Evolutionary conservation across 2,888 invertebrate species (phyloP).

Genomic region (Noctua pronuba): DNA sequence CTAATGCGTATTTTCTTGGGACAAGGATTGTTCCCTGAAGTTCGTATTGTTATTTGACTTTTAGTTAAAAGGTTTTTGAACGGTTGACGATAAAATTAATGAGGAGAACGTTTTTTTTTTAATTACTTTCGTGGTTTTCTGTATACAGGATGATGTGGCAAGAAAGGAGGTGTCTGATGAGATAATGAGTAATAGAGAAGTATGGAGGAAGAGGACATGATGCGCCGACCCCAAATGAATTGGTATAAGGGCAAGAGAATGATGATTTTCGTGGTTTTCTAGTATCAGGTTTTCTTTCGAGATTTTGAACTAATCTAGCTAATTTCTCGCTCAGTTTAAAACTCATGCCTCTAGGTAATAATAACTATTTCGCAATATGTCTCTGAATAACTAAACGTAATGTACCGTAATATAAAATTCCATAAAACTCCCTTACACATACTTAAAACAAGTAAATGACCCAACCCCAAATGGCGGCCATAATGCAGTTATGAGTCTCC

Average conservation of each 20-base stretch:
- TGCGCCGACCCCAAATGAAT: too few relatives aligned
- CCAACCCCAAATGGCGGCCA: conserved; percentile 39
- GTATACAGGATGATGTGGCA: too few relatives aligned
- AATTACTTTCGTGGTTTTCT: background rate
- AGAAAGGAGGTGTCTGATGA: too few relatives aligned
- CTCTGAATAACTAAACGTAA: conserved; percentile 3
- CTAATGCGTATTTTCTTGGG: conserved; percentile 38
- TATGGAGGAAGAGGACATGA: too few relatives aligned
- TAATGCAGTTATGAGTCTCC: conserved; percentile 64
- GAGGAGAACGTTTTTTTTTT: background rate
- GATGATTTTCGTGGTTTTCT: background rate
- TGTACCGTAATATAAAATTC: background rate
- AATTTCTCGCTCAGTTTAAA: background rate
- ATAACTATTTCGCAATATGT: background rate
- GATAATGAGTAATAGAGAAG: too few relatives aligned
- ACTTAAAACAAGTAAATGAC: conserved; percentile 41
- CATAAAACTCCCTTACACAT: conserved; percentile 30
- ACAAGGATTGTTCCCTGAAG: conserved; percentile 29
- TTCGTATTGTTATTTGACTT: conserved; percentile 49
- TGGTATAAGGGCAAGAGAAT: too few relatives aligned
- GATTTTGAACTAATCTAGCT: background rate
- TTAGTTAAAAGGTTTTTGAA: conserved; percentile 48
- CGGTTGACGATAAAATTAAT: conserved; percentile 25
- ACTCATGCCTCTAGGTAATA: background rate
- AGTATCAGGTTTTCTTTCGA: background rate